phyloP scores from a whole-genome alignment of 92 coral and sea anemone genomes.

The Phenganax subtilis region DNA sequence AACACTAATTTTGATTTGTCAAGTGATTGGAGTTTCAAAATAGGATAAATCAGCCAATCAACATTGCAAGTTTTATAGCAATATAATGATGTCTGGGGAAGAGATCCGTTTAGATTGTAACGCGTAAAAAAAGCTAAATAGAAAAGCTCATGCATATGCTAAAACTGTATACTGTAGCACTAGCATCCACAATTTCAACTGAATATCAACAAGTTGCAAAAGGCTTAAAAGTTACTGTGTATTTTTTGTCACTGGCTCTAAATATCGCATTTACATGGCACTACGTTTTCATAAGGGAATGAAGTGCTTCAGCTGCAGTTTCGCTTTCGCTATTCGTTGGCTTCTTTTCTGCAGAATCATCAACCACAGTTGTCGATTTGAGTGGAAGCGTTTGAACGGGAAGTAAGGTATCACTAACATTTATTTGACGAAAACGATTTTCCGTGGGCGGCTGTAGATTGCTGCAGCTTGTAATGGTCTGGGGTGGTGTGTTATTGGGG shows the following conservation, averaged over 20 bases:
- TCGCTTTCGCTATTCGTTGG: not conserved
- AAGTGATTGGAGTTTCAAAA: too few relatives aligned
- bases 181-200: not conserved
- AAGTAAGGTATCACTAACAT: not conserved
- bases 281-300: not conserved
- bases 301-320: constrained; percentile 17
- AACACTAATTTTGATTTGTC: too few relatives aligned
- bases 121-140: not conserved
- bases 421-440: not conserved
- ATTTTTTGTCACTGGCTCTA: too few relatives aligned
- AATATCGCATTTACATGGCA: too few relatives aligned
- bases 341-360: not conserved
- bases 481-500: constrained; percentile 3
- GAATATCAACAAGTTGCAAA: not conserved
- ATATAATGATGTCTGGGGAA: not conserved
- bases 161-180: not conserved
- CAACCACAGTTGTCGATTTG: not conserved
- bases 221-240: too few relatives aligned
- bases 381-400: not conserved
- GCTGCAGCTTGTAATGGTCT: not conserved
- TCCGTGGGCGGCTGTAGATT: not conserved
- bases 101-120: not conserved
- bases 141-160: not conserved
- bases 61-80: too few relatives aligned
- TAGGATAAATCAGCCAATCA: too few relatives aligned